Percentiles rank a stretch among this genome's conserved stretches.
Evolutionary conservation across 2,113 vertebrate genomes (phyloP).

Genomic region (Pseudonaja textilis): DNA sequence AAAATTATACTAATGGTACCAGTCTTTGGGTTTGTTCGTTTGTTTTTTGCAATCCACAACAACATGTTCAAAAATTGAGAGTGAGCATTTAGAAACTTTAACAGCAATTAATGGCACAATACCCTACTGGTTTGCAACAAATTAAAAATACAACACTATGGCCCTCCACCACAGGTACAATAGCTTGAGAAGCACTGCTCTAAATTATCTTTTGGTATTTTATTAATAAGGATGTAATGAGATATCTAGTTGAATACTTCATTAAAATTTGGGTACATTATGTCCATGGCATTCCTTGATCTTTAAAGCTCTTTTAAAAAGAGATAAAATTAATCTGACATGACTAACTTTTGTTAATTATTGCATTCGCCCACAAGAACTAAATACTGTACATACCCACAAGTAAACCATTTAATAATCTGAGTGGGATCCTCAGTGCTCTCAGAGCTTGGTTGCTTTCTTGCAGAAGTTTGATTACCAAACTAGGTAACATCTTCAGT

Average conservation of each 20-base stretch:
- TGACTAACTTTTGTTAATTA: background rate
- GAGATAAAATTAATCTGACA: background rate
- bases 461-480: background rate
- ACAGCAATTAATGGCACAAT: background rate
- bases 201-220: background rate
- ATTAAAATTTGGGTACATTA: background rate
- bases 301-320: background rate
- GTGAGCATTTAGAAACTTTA: background rate
- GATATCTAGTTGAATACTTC: background rate
- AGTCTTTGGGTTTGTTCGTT: background rate
- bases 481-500: background rate
- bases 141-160: background rate
- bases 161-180: background rate
- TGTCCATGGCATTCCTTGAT: background rate
- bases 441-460: background rate
- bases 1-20: conserved; percentile 41
- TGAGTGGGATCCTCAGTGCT: background rate
- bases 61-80: background rate
- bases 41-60: background rate
- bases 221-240: background rate
- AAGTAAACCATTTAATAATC: background rate
- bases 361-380: background rate
- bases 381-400: background rate
- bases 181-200: background rate
- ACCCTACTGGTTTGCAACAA: background rate